Evolutionary conservation across 2,888 invertebrate species (phyloP), one percentile per base, ranked within the genome.

Genomic region (Torymus texanus): DNA sequence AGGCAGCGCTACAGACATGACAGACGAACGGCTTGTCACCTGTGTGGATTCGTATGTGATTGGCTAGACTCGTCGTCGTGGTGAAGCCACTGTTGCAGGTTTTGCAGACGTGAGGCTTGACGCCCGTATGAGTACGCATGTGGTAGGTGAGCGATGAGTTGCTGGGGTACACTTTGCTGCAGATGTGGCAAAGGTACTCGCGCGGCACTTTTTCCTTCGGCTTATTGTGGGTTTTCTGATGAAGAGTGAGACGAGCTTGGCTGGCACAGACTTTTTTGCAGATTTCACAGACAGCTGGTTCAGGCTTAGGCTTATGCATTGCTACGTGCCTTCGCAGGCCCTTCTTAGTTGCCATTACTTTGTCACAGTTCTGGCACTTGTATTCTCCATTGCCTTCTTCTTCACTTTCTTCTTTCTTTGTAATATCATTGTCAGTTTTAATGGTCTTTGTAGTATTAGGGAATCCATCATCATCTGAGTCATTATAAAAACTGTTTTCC

Each of bases 81-180:
- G 90, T 90, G 66, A 90, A 90, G 55, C 89, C 89, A 78, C 89
- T 90, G 74, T 90, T 90, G 56, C 90, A 90, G 8, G 86, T 90
- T 83, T 90, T 90, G 78, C 90, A 90, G 53, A 90, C 89, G 21
- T 90, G 90, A 2, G 90, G 90, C 66, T 90, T 90, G 0, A 90
- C 86, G 3, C 90, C 90, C 2, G 90, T 88, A 72, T 90, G 90
- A 29, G 90, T 90, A 65, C 90, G 87, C 90, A 90, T 90, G 78
- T 90, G 90, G 83, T 90, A 90, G 2, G 90, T 90, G 13, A 90
- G 82, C 0, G 90, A 90, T 1, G 90, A 90, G 81, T 90, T 90
- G 78, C 90, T 90, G 10, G 90, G 90, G 70, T 90, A 90, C 2
- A 90, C 90, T 83, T 90, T 90, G 81, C 90, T 90, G 82, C 90